phyloP scores from a whole-genome alignment of 2,888 invertebrate species.

The Lepidocyrtinus sp. region DNA sequence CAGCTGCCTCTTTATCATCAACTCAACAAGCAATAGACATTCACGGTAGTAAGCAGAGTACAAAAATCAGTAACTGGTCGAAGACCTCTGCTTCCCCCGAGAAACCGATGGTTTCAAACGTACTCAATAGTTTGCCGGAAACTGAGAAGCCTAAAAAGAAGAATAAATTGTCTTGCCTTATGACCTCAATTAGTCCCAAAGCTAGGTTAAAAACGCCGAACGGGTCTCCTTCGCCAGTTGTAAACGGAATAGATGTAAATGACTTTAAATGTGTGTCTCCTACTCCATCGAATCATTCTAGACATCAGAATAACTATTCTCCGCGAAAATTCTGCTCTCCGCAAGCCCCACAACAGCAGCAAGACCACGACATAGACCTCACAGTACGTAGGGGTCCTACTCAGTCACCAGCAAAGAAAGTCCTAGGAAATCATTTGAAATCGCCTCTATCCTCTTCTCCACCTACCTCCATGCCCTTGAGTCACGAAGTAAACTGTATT shows the following conservation, averaged over 20 bases:
- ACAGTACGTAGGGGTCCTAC: no score
- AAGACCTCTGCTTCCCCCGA: constrained; percentile 3
- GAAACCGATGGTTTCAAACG: constrained; percentile 26
- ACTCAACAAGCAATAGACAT: neutral
- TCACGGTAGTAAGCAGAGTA: constrained; percentile 30
- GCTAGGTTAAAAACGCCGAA: constrained; percentile 34
- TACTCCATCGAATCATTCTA: neutral
- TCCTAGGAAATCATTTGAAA: neutral
- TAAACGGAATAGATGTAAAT: constrained; percentile 32
- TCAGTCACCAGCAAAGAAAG: constrained; percentile 30
- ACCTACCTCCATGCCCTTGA: neutral
- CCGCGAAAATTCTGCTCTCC: constrained; percentile 20
- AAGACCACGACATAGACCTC: no score
- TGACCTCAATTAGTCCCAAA: constrained; percentile 57
- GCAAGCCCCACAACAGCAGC: no score
- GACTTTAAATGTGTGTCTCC: neutral
- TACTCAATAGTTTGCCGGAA: constrained; percentile 7
- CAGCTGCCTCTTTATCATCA: neutral
- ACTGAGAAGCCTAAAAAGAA: constrained; percentile 47
- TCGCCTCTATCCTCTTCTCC: constrained; percentile 19
- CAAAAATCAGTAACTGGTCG: constrained; percentile 36
- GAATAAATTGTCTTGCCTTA: constrained; percentile 55
- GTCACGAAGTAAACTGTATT: constrained; percentile 17
- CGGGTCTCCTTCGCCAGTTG: constrained; percentile 24
- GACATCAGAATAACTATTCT: neutral